These are phyloP conservation scores for Tyto alba DNA, from an alignment of 2,113 vertebrate species.

Conservation along the genomic window DNA sequence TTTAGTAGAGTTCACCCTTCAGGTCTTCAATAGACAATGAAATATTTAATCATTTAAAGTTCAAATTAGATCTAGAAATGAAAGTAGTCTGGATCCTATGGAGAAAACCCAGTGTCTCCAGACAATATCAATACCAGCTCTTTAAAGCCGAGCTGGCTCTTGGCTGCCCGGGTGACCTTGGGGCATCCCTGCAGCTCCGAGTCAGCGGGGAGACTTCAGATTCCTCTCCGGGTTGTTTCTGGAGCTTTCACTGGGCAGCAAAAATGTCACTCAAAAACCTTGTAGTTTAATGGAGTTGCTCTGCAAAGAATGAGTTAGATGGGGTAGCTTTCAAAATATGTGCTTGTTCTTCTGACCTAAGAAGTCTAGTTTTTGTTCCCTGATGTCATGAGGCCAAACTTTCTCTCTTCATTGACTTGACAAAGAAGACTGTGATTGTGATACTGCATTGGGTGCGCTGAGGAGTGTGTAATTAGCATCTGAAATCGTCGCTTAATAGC, in stretches of 20 bases:
- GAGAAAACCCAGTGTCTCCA: neutral
- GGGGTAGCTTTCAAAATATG: neutral
- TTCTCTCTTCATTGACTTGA: neutral
- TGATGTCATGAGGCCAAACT: neutral
- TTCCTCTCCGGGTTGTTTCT: neutral
- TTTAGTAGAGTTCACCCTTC: neutral
- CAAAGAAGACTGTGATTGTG: neutral
- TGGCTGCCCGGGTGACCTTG: neutral
- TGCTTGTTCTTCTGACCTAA: neutral
- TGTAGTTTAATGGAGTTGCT: neutral
- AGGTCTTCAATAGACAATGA: neutral
- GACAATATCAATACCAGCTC: neutral
- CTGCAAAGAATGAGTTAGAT: neutral
- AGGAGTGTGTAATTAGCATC: neutral
- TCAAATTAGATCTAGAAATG: neutral
- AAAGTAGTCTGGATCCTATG: neutral
- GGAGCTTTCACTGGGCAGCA: neutral
- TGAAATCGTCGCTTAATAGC: neutral
- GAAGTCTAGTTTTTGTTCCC: neutral
- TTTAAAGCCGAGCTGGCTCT: neutral
- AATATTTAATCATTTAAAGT: neutral
- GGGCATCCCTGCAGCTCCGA: neutral
- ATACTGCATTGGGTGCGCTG: fast-evolving
- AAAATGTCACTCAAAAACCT: neutral
- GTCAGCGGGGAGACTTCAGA: neutral